Base-by-base conservation (phyloP, 2,113 vertebrate species). In the Engraulis encrasicolus region DNA sequence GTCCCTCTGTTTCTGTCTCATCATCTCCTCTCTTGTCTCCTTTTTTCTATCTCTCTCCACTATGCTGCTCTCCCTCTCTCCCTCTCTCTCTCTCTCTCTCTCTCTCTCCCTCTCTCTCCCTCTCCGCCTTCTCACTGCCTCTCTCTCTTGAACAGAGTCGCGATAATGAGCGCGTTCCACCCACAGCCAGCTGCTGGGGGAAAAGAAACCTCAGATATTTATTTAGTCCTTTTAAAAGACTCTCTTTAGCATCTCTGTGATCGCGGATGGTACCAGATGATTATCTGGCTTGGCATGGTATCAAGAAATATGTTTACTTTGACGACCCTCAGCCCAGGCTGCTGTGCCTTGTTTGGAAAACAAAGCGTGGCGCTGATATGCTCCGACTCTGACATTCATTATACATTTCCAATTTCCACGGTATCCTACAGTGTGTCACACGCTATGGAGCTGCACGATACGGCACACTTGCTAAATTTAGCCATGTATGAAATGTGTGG, bases 51-150 rank as follows among this genome's bases (percentile, higher is more conserved):
- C 78, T 11, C 88, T 87, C 85, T 91, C 89, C n/a, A n/a, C n/a
- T 88, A 79, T 81, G 79, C 77, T 11, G 12, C 23, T 71, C 1
- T 71, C 61, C 31, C 27, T 71, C 61, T 31, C 7, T 14, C 58
- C 14, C 58, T 14, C n/a, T 31, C 61, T 31, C 7, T 15, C 61
- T 66, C 61, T n/a, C 54, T 58, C 54, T 58, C 20, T 58, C 54
- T 58, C 20, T 58, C 20, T 58, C 54, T 58, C 54, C 23, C 82
- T 52, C 84, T 85, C 87, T 88, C 90, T 20, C 54, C 90, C 87
- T 91, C 81, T 85, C 91, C 86, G 89, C 90, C 90, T 92, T 71
- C 61, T 71, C 90, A 87, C 74, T 83, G 88, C 88, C 85, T 84
- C 78, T 71, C 7, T 31, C 61, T 71, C n/a, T n/a, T n/a, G n/a